Conservation (phyloP, 2,888 invertebrate genomes). For the Arctia plantaginis region DNA sequence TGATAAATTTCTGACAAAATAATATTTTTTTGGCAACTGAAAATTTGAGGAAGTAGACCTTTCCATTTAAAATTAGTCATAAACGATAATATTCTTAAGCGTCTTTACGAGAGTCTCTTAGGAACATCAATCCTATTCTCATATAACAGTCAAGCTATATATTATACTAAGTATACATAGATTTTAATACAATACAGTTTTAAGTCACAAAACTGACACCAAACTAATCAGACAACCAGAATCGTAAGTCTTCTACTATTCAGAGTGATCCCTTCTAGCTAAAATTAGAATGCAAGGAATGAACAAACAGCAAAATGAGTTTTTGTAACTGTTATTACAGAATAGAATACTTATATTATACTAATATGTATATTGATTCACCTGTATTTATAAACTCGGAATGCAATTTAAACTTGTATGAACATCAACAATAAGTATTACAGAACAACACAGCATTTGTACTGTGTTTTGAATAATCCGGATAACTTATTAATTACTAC, state of each 20-base stretch:
- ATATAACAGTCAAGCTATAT: background rate
- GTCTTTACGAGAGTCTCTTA: no score
- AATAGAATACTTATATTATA: background rate
- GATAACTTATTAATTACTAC: background rate
- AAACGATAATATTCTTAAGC: no score
- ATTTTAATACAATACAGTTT: background rate
- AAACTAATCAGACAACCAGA: background rate
- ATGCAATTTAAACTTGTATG: background rate
- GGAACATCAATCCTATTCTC: background rate
- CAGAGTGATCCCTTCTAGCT: background rate
- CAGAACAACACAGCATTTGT: background rate
- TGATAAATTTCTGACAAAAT: no score
- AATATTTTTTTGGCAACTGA: no score
- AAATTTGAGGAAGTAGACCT: no score
- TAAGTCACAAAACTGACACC: background rate
- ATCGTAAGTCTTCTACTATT: background rate
- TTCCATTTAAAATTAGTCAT: no score
- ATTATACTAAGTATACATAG: background rate
- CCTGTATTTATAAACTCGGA: background rate
- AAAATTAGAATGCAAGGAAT: background rate
- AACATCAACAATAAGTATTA: background rate
- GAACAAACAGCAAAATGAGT: background rate
- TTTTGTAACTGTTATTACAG: background rate
- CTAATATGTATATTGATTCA: background rate
- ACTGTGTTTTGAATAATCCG: background rate